Evolutionary conservation across 2,888 invertebrate species (phyloP), one percentile per base, ranked within the genome.

Genomic region (Caenorhabditis afra): DNA sequence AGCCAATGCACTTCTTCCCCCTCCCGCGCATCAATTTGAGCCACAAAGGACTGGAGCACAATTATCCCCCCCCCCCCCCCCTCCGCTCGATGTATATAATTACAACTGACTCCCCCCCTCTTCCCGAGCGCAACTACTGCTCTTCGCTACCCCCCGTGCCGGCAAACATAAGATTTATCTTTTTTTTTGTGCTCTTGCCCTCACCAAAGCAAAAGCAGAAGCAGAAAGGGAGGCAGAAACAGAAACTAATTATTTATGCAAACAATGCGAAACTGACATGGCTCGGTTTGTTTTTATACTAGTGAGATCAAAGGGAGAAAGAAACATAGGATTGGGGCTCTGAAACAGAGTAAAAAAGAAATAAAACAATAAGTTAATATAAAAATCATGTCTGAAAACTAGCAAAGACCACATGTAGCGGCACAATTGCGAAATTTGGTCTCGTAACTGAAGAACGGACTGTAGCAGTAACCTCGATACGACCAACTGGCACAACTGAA

Each of bases 401-500:
- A 79, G 22, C 79, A 79, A 0, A 79, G 57, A 35, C 47, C 47
- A 52, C 79, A 79, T 8, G 79, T 79, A 0, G 67, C 74, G 10
- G 73, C 79, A 57, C 79, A 79, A 45, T 79, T 65, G 18, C 58
- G 58, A 29, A 71, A 71, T 47, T 74, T 79, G 47, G 64, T 52
- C 22, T 73, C 67, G 29, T 74, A 68, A 58, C 73, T 73, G 74
- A 68, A 79, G 64, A 73, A 79, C 37, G 79, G 58, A 41, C 62
- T 74, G n/a, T 53, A 47, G 52, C 79, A 79, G 22, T 68, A 79
- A 3, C 79, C 79, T 10, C 61, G 49, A 45, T 67, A 45, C 50
- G 73, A 62, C 79, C 79, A 79, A 62, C 67, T 74, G 14, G 74
- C 67, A 57, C 79, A 79, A 58, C 79, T 79, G 67, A 52, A 79